Evolutionary conservation across 2,888 invertebrate genomes (phyloP).

Genomic region (Philonicus albiceps): DNA sequence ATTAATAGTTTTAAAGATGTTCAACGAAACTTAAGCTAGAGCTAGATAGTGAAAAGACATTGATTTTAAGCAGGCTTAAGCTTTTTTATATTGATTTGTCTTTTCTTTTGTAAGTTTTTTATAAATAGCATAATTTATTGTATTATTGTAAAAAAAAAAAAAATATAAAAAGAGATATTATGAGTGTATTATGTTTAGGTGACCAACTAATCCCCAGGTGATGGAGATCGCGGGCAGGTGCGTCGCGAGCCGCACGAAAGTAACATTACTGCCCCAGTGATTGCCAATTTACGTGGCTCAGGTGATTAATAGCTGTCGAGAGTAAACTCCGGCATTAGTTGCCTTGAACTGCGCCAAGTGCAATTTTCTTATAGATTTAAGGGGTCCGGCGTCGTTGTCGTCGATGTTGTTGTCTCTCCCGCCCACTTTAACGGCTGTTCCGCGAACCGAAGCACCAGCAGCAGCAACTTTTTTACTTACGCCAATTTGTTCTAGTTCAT

Average conservation of each 20-base stretch:
- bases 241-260: not conserved
- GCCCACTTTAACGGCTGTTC: not conserved
- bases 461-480: not conserved
- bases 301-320: not conserved
- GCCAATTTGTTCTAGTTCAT: constrained; percentile 20
- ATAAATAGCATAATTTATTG: not conserved
- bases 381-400: not conserved
- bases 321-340: not conserved
- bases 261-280: not conserved
- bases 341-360: constrained; percentile 19
- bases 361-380: not conserved
- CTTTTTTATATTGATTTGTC: no score
- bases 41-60: no score
- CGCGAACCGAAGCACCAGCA: not conserved
- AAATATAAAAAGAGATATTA: not conserved
- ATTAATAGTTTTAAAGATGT: no score
- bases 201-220: not conserved
- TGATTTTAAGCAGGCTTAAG: no score
- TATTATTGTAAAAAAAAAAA: no score
- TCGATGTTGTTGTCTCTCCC: not conserved
- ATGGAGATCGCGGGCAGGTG: not conserved
- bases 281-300: constrained; percentile 17
- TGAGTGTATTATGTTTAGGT: not conserved
- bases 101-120: not conserved
- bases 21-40: no score